Percentiles rank a stretch among this genome's conserved stretches.
phyloP scores from a whole-genome alignment of 2,888 invertebrate species.

The Callinectes sapidus region DNA sequence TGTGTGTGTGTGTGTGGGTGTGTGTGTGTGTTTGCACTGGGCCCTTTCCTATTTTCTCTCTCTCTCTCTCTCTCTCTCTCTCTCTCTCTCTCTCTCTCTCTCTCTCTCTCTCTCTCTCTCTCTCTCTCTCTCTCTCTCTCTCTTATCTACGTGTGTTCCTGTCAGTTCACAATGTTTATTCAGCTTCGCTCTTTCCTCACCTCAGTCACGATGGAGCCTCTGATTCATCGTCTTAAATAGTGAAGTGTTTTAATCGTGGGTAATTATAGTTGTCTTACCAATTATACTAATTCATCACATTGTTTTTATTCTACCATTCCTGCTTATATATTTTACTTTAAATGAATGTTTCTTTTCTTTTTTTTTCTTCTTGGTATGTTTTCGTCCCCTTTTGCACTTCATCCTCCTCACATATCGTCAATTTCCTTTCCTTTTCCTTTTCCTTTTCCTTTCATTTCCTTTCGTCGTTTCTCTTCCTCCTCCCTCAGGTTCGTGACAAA shows the following conservation, averaged over 20 bases:
- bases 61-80: not conserved
- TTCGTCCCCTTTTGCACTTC: not conserved
- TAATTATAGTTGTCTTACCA: not conserved
- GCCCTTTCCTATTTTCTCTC: not conserved
- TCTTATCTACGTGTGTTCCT: not conserved
- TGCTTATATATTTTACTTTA: not conserved
- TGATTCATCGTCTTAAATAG: not conserved
- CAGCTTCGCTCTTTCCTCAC: not conserved
- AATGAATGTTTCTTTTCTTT: not conserved
- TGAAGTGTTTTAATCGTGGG: not conserved
- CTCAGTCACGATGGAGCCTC: not conserved
- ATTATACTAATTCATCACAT: not conserved
- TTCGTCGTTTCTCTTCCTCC: not conserved
- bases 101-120: not conserved
- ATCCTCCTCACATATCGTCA: not conserved
- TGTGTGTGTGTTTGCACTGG: not conserved
- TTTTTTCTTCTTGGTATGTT: not conserved
- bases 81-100: not conserved
- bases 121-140: not conserved
- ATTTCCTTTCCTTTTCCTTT: not conserved
- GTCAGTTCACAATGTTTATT: slow-evolving; percentile 8
- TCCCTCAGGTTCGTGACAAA: slow-evolving; percentile 26
- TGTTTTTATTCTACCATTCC: not conserved
- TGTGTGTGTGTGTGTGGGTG: not conserved
- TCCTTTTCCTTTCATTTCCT: not conserved